Evolutionary conservation across 2,888 invertebrate species (phyloP).

Genomic region (Stenotaenia linearis): DNA sequence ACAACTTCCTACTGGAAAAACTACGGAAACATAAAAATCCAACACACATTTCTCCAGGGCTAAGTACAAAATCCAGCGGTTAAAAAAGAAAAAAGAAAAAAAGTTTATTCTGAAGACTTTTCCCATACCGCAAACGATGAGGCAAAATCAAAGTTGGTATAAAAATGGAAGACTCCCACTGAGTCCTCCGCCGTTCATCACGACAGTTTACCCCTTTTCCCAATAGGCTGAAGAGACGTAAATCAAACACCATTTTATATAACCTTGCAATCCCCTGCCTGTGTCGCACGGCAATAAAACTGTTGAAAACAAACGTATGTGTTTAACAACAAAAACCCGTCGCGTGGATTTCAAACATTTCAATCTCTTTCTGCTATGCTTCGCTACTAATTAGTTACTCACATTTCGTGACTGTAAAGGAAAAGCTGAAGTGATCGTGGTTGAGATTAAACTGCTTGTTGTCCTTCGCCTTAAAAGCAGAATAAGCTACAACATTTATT

Average conservation of each 20-base stretch:
- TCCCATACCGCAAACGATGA: background rate
- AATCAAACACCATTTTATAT: conserved; percentile 12
- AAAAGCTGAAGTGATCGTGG: background rate
- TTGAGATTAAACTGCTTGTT: background rate
- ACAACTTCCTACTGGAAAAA: conserved; percentile 14
- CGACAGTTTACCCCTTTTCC: conserved; percentile 1
- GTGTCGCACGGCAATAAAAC: background rate
- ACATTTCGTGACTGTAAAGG: background rate
- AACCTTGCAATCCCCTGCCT: background rate
- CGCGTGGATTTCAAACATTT: background rate
- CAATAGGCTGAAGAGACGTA: background rate
- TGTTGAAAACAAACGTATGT: background rate
- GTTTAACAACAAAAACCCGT: background rate
- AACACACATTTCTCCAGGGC: conserved; percentile 10
- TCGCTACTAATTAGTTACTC: background rate
- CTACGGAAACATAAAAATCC: conserved; percentile 24
- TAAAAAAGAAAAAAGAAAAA: background rate
- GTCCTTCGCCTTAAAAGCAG: background rate
- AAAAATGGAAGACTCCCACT: conserved; percentile 15
- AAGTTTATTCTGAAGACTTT: background rate
- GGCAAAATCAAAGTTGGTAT: conserved; percentile 12
- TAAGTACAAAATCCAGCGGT: background rate
- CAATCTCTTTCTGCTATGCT: background rate
- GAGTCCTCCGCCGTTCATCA: conserved; percentile 11
- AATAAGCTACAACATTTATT: background rate